phyloP scores from a whole-genome alignment of 2,888 invertebrate genomes.

The Drosophila diplacantha region DNA sequence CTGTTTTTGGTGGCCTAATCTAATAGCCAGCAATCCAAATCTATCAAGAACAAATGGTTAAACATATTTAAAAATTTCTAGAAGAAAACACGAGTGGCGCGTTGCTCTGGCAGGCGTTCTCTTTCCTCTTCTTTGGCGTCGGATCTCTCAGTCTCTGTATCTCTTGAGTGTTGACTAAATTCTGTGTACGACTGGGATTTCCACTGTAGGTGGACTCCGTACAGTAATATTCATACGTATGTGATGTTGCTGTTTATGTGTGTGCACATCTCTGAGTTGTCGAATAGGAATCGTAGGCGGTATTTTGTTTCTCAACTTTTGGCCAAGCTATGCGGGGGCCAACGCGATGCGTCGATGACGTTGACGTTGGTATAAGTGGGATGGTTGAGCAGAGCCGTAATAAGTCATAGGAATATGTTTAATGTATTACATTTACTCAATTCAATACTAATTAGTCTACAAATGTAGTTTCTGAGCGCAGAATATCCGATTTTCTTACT shows the following conservation, averaged over 20 bases:
- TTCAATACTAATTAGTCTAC: not conserved
- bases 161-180: conserved; percentile 27
- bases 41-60: conserved; percentile 43
- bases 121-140: conserved; percentile 7
- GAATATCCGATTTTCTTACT: not conserved
- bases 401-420: not conserved
- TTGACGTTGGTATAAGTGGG: conserved; percentile 12
- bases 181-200: conserved; percentile 15
- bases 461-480: not conserved
- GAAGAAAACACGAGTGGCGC: conserved; percentile 55
- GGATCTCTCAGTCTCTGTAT: conserved; percentile 26
- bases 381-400: not conserved
- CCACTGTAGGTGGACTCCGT: conserved; percentile 30
- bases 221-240: conserved; percentile 30
- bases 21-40: conserved; percentile 41
- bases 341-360: conserved; percentile 27
- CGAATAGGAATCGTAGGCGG: conserved; percentile 35
- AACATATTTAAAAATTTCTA: conserved; percentile 62
- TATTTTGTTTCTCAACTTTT: conserved; percentile 35
- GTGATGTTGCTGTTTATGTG: conserved; percentile 23
- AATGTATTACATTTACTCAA: not conserved
- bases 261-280: conserved; percentile 42
- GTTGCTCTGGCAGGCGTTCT: conserved; percentile 10
- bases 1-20: conserved; percentile 56
- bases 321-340: conserved; percentile 27